Evolutionary conservation across 2,113 vertebrate species (phyloP).

Genomic region (Brachyistius frenatus): DNA sequence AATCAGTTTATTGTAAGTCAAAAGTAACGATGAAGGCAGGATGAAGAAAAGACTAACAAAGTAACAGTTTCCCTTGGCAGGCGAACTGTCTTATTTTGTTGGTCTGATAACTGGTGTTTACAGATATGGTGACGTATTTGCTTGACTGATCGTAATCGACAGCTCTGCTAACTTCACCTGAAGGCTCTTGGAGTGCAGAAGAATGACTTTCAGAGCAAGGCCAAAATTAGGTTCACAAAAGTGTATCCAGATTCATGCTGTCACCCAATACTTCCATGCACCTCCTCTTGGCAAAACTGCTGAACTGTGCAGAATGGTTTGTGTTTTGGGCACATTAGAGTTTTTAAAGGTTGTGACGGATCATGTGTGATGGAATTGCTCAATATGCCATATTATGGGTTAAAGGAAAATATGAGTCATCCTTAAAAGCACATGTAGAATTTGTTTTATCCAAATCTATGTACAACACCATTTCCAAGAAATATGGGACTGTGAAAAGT

Average conservation of each 20-base stretch:
- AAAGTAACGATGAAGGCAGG: background rate
- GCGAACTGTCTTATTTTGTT: background rate
- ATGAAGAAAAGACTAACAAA: background rate
- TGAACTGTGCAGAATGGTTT: slow-evolving; percentile 29
- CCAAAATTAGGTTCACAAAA: slow-evolving; percentile 18
- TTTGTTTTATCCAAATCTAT: background rate
- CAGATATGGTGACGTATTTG: slow-evolving; percentile 25
- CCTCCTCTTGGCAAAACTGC: slow-evolving; percentile 24
- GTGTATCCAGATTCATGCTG: slow-evolving; percentile 22
- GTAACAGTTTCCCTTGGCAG: background rate
- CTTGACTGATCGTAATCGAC: slow-evolving; percentile 25
- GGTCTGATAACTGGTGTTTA: background rate
- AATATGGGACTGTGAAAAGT: too few relatives aligned
- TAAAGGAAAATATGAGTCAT: background rate
- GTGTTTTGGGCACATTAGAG: background rate
- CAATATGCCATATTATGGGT: slow-evolving; percentile 10
- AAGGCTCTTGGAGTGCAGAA: slow-evolving; percentile 8
- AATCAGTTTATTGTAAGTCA: background rate
- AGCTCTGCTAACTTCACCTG: slow-evolving; percentile 11
- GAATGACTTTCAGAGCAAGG: slow-evolving; percentile 44
- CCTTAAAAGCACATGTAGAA: background rate
- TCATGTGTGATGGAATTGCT: background rate
- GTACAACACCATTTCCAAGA: too few relatives aligned
- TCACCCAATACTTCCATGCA: slow-evolving; percentile 22
- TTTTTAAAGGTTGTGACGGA: slow-evolving; percentile 32